These are phyloP conservation scores for Romanogobio albipinnatus DNA, from an alignment of 2,113 vertebrate genomes.

Conservation along the genomic window DNA sequence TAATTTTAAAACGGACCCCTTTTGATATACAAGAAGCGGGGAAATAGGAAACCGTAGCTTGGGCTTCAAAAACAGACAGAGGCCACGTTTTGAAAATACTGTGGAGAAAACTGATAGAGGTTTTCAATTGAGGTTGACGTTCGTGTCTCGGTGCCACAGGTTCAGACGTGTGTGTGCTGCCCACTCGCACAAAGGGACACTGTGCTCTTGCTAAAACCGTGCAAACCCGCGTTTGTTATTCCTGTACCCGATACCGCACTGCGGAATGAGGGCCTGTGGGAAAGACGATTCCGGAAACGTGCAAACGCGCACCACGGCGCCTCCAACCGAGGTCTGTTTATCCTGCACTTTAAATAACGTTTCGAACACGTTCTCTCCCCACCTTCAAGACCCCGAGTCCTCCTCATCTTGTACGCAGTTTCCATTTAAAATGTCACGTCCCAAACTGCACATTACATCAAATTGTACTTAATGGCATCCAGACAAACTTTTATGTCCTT, in stretches of 20 bases:
- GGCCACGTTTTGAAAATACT: slow-evolving; percentile 65
- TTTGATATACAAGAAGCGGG: slow-evolving; percentile 71
- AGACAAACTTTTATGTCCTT: slow-evolving; percentile 84
- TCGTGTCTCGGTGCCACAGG: slow-evolving; percentile 58
- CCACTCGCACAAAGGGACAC: slow-evolving; percentile 68
- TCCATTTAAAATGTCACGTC: slow-evolving; percentile 82
- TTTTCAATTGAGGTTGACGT: slow-evolving; percentile 68
- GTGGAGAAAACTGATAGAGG: slow-evolving; percentile 57
- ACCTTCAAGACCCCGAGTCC: slow-evolving; percentile 64
- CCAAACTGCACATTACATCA: slow-evolving; percentile 82
- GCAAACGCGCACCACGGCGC: slow-evolving; percentile 66
- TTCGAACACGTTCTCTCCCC: slow-evolving; percentile 67
- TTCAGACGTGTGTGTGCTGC: slow-evolving; percentile 58
- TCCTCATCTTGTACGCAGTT: slow-evolving; percentile 81
- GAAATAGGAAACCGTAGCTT: slow-evolving; percentile 57
- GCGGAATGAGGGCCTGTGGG: slow-evolving; percentile 52
- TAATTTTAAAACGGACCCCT: slow-evolving; percentile 65
- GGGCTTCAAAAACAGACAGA: slow-evolving; percentile 54
- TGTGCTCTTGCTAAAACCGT: slow-evolving; percentile 67
- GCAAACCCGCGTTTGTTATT: slow-evolving; percentile 73
- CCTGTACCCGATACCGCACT: slow-evolving; percentile 73
- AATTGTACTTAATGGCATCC: slow-evolving; percentile 86
- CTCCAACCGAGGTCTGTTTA: slow-evolving; percentile 75
- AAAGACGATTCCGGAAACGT: slow-evolving; percentile 65
- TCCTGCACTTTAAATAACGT: slow-evolving; percentile 76